Conservation (phyloP, 2,113 vertebrate species). For the Lophius piscatorius region DNA sequence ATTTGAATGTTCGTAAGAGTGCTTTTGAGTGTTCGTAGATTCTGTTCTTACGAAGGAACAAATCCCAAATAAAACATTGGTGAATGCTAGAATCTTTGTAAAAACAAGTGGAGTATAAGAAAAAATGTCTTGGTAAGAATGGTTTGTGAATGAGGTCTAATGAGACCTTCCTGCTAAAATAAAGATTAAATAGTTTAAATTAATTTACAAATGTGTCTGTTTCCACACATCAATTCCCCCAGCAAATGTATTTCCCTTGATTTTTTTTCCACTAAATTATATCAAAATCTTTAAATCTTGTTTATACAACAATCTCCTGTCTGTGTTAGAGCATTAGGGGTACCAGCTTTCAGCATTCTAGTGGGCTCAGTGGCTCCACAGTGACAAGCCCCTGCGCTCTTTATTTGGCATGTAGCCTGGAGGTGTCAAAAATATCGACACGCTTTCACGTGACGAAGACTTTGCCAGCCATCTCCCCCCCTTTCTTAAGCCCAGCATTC, state of each 20-base stretch:
- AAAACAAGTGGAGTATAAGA: too few relatives aligned
- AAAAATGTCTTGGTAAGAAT: too few relatives aligned
- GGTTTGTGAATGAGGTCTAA: too few relatives aligned
- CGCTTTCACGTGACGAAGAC: conserved; percentile 84
- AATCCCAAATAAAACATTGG: too few relatives aligned
- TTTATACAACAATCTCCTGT: conserved; percentile 44
- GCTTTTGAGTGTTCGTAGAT: too few relatives aligned
- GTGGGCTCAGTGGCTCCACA: conserved; percentile 68
- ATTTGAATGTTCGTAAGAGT: too few relatives aligned
- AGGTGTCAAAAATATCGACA: conserved; percentile 87
- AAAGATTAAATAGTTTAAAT: too few relatives aligned
- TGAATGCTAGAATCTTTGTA: too few relatives aligned
- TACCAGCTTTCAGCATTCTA: conserved; percentile 63
- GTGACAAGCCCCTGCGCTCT: conserved; percentile 74
- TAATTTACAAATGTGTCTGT: too few relatives aligned
- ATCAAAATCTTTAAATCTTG: conserved; percentile 40
- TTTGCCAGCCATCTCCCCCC: conserved; percentile 71
- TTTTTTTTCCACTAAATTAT: conserved; percentile 19
- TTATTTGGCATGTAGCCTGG: conserved; percentile 78
- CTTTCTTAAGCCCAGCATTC: conserved; percentile 81
- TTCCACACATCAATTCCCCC: too few relatives aligned
- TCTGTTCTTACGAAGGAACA: too few relatives aligned
- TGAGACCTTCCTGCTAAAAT: too few relatives aligned
- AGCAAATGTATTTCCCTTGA: not conserved
- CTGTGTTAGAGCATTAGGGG: conserved; percentile 49